phyloP scores from a whole-genome alignment of 1,140 invertebrate species.

The Rhysida immarginata region DNA sequence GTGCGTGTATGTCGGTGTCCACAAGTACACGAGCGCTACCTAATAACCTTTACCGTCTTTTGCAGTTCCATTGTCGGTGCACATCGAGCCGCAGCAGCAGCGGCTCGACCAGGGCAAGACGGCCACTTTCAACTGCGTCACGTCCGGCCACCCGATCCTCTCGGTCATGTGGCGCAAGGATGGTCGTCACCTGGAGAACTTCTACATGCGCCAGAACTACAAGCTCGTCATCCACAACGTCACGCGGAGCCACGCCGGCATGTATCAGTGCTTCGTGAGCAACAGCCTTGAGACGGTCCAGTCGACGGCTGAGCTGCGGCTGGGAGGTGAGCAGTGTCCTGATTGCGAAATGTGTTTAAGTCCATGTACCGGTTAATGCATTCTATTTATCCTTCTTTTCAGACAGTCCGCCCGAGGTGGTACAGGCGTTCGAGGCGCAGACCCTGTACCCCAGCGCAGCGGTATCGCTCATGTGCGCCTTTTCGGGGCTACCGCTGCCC shows the following conservation, averaged over 20 bases:
- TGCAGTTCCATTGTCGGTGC: too few species aligned
- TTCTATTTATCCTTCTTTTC: constrained; percentile 13
- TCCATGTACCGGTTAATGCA: too few species aligned
- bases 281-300: constrained; percentile 73
- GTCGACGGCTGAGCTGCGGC: constrained; percentile 58
- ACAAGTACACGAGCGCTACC: too few species aligned
- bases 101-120: constrained; percentile 65
- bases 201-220: constrained; percentile 32
- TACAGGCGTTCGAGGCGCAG: constrained; percentile 59
- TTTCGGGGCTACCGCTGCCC: constrained; percentile 76
- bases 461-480: constrained; percentile 76
- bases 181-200: constrained; percentile 42
- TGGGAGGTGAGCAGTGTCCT: constrained; percentile 49
- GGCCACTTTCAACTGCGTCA: constrained; percentile 64
- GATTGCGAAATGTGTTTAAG: constrained; percentile 1
- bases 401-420: constrained; percentile 28
- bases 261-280: constrained; percentile 78
- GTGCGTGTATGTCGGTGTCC: too few species aligned
- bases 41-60: too few species aligned
- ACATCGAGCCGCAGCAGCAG: too few species aligned
- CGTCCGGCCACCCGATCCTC: constrained; percentile 35
- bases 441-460: constrained; percentile 72
- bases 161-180: constrained; percentile 39
- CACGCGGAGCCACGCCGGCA: constrained; percentile 59
- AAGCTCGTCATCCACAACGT: constrained; percentile 48